Evolutionary conservation across 1,140 invertebrate species (phyloP), one percentile per base, ranked within the genome.

Genomic region (Drosophila bocqueti): DNA sequence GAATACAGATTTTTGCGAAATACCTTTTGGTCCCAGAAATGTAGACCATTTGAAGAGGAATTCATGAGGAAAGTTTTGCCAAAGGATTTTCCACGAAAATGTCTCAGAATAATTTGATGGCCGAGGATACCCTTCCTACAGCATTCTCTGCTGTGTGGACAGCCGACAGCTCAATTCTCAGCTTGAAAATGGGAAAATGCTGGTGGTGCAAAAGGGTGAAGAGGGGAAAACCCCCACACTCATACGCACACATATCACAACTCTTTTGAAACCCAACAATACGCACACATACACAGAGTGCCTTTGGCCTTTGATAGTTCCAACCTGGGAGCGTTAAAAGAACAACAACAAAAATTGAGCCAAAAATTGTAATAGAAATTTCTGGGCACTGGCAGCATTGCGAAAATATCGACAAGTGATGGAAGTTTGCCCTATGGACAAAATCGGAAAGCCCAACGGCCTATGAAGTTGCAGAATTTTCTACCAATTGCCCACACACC

Each of bases 321-420:
- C 73, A 58, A 43, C 50, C 40, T 52, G 73, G 42, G 5, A 50
- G 29, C 59, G 10, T 2, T 34, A 21, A 31, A 36, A 52, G n/a
- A 50, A 18, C 8, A 31, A 29, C 18, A 50, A 29, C n/a, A 15
- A 60, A 58, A 76, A 76, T 29, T 7, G 54, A 60, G 40, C 34
- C 55, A 55, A 68, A 76, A 78, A 78, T 62, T 78, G 57, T 68
- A 78, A 77, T 77, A 78, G 75, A 49, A 77, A 77, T 77, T 68
- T 68, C 47, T 67, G 31, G 52, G 46, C 72, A 46, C 61, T 40
- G 21, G 15, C 34, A 24, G 54, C 54, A 57, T 40, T 46, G 15
- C 29, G 11, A 40, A 71, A 58, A 59, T 71, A 73, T 50, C 54
- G 54, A 52, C 38, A 57, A 71, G 40, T 46, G 40, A 68, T 67